Evolutionary conservation across 1,140 invertebrate species (phyloP).

Genomic region (Zaprionus kolodkinae): DNA sequence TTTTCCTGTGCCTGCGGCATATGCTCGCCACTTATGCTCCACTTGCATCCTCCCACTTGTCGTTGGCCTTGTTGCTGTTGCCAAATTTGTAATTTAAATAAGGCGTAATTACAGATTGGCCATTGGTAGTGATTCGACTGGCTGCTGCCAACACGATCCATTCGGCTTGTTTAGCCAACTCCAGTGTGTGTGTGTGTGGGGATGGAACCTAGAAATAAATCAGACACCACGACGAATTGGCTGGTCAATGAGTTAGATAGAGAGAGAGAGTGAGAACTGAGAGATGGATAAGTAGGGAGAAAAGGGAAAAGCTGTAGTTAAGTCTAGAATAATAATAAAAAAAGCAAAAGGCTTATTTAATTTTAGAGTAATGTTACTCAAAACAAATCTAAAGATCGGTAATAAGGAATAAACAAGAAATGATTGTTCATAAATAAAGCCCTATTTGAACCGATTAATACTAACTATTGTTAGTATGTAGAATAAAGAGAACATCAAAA

Average conservation of each 20-base stretch:
- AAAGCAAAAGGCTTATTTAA: background rate
- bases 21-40: constrained; percentile 21
- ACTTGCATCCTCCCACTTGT: constrained; percentile 9
- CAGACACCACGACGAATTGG: constrained; percentile 1
- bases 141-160: constrained; percentile 53
- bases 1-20: constrained; percentile 52
- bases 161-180: constrained; percentile 46
- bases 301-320: background rate
- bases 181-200: background rate
- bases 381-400: too few relatives aligned
- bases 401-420: too few relatives aligned
- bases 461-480: accelerated
- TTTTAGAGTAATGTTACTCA: too few relatives aligned
- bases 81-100: constrained; percentile 78
- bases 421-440: background rate
- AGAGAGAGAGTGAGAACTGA: background rate
- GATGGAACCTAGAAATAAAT: background rate
- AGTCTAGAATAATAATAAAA: background rate
- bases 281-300: background rate
- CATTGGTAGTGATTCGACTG: constrained; percentile 73
- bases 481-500: background rate
- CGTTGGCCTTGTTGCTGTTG: constrained; percentile 23
- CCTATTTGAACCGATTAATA: background rate
- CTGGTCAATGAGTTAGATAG: background rate
- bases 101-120: constrained; percentile 75